Evolutionary conservation across 2,113 vertebrate genomes (phyloP).

Genomic region (Silurus glanis): DNA sequence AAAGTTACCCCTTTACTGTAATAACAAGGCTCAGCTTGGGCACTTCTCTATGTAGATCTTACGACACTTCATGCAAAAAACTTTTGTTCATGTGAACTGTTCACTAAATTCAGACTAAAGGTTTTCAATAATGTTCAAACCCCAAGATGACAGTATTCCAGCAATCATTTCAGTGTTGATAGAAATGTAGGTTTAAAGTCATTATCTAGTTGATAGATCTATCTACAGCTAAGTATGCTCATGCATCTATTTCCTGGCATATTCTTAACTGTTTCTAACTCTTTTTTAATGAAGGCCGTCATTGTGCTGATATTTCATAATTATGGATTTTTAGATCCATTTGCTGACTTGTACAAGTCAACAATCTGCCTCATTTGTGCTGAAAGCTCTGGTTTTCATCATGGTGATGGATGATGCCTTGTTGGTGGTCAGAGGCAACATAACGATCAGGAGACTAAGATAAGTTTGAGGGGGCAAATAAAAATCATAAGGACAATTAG

Average conservation of each 20-base stretch:
- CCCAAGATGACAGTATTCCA: background rate
- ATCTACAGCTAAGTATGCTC: background rate
- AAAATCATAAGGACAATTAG: background rate
- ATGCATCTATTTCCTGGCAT: background rate
- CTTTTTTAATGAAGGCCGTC: background rate
- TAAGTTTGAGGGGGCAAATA: background rate
- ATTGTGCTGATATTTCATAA: conserved; percentile 13
- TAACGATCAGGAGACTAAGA: background rate
- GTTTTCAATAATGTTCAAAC: background rate
- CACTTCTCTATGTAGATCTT: background rate
- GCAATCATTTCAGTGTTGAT: background rate
- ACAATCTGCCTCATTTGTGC: conserved; percentile 15
- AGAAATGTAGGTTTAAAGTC: background rate
- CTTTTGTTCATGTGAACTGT: background rate
- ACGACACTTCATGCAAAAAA: background rate
- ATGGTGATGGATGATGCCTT: background rate
- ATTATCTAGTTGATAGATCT: background rate
- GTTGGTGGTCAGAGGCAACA: conserved; percentile 9
- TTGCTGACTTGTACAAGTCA: conserved; percentile 9
- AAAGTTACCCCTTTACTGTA: background rate
- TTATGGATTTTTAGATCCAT: conserved; percentile 10
- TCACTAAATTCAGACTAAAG: background rate
- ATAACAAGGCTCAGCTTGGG: background rate
- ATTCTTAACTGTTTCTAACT: background rate
- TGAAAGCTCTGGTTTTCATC: conserved; percentile 24